Evolutionary conservation across 2,797 vertebrate genomes (phyloP), one percentile per base, ranked within the genome.

Genomic region (Alectoris magna): DNA sequence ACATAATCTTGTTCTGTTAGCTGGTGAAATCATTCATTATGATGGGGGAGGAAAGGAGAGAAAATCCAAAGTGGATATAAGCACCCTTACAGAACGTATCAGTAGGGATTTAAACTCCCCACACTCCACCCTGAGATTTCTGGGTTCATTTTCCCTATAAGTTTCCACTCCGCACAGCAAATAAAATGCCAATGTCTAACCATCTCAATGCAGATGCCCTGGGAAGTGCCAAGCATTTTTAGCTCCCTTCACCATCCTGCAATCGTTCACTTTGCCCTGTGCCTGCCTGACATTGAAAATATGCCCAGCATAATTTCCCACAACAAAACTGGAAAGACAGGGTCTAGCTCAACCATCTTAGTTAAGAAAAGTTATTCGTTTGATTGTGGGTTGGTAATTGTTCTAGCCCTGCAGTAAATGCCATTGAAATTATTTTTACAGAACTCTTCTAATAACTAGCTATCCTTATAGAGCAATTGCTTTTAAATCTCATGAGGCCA

Each of bases 341-440:
- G 38, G 19, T 92, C 91, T 93, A 79, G 53, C 64, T 93, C 67
- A 88, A 74, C 66, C 90, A 58, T 83, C 84, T 83, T 90, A 96
- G 94, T 81, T 90, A 96, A 97, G 84, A 84, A 93, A 96, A 92
- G 62, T 88, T 88, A 85, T 91, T 92, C 95, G 60, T 82, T 94
- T 93, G 56, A 93, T 88, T 93, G 90, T 74, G 76, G n/a, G 41
- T 49, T 90, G 68, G 49, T 90, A 96, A 96, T 80, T 91, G 66
- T 89, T 95, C 95, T 73, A 94, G 78, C 87, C 53, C 34, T 71
- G 56, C 55, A 95, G 62, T 91, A 91, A 85, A 93, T 71, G 59
- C 56, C 62, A 95, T 85, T 95, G 88, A 95, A 96, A 96, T 95
- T 1, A 41, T 95, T 96, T 96, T 95, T 93, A 69, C 88, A 88